Percentiles rank a stretch among this genome's conserved stretches.
Conservation (phyloP, 2,113 vertebrate genomes). For the Saccopteryx bilineata region DNA sequence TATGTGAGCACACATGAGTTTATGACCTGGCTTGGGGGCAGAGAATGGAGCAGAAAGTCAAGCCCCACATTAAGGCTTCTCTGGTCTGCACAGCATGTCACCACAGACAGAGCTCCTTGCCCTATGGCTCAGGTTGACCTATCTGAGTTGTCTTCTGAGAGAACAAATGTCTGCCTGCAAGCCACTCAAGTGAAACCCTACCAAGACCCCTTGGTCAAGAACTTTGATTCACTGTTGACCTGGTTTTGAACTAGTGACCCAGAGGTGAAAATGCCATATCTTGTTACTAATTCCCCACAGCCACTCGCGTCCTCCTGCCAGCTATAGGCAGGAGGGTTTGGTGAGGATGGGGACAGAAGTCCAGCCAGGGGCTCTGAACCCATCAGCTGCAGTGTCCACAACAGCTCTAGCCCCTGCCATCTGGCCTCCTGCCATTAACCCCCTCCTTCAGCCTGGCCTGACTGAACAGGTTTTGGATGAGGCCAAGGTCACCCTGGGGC, state of each 20-base stretch:
- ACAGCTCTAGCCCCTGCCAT: constrained; percentile 62
- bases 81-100: background rate
- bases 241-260: constrained; percentile 81
- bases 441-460: constrained; percentile 26
- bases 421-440: constrained; percentile 59
- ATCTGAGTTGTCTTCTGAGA: constrained; percentile 31
- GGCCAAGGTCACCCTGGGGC: constrained; percentile 78
- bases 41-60: constrained; percentile 61
- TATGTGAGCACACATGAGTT: background rate
- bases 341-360: constrained; percentile 39
- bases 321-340: background rate
- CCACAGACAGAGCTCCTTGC: background rate
- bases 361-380: constrained; percentile 65
- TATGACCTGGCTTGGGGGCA: constrained; percentile 42
- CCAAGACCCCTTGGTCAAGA: background rate
- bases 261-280: constrained; percentile 75
- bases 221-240: constrained; percentile 77
- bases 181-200: constrained; percentile 16
- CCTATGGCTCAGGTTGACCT: constrained; percentile 50
- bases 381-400: background rate
- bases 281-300: constrained; percentile 74
- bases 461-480: constrained; percentile 68
- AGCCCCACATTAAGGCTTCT: accelerated
- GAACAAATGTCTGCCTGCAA: constrained; percentile 68
- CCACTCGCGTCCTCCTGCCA: background rate